Evolutionary conservation across 2,888 invertebrate genomes (phyloP), one percentile per base, ranked within the genome.

Genomic region (Epinotia brunnichana): DNA sequence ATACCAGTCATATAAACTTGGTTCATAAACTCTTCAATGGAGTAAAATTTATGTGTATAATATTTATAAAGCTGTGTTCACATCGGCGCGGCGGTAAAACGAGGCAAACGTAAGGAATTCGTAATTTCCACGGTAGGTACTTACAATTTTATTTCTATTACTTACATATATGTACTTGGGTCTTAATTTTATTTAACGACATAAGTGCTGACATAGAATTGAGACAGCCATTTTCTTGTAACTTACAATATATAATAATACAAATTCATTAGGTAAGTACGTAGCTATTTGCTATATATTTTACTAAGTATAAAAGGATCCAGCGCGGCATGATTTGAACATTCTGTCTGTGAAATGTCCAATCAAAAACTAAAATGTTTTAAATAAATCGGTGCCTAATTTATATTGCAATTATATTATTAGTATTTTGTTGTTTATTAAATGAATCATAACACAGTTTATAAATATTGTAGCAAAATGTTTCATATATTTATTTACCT

Each of bases 141-240:
- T 11, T 17, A 24, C 17, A 44, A 19, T 59, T 64, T 57, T 70
- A 60, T 41, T 39, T 53, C 35, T 64, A 39, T 57, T 59, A 53
- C 51, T 59, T 17, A 54, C 54, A 44, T n/a, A 39, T 21, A 19
- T 54, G 64, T 64, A 35, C 54, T 9, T 35, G 19, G 35, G 39
- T 54, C 21, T 54, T 48, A 54, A 4, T 24, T 64, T 35, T 39
- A 54, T 64, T 64, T 64, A 39, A 64, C 53, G 64, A 64, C 54
- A 24, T 48, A 48, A 48, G 53, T 62, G 62, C 15, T 21, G 51
- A 15, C 21, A 2, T 64, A 39, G 35, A 35, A 35, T 17, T 53
- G 19, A 54, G 53, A n/a, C 48, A n/a, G 19, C 53, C 17, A 53
- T 53, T 53, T 19, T 10, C 53, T 53, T 19, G 17, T 17, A 7